Evolutionary conservation across 2,797 vertebrate genomes (phyloP).

Genomic region (Bovichtus variegatus): DNA sequence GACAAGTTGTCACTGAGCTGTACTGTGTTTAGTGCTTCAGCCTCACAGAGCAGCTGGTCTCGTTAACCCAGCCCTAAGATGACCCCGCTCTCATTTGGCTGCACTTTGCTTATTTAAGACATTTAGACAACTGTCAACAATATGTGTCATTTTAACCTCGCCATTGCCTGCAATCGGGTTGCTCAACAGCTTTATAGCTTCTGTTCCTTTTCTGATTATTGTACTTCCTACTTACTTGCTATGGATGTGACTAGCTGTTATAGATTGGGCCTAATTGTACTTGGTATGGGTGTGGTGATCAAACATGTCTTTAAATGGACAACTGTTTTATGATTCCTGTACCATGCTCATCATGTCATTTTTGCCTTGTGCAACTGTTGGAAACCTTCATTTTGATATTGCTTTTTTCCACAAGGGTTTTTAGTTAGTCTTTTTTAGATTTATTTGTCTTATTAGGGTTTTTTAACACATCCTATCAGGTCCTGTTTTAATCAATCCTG

Average conservation of each 20-base stretch:
- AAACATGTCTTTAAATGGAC: background rate
- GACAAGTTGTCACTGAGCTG: too few relatives aligned
- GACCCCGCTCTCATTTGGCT: too few relatives aligned
- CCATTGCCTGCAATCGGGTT: too few relatives aligned
- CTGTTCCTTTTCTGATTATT: background rate
- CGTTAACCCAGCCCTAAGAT: too few relatives aligned
- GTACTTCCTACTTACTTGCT: background rate
- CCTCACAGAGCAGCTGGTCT: background rate
- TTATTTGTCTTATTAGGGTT: background rate
- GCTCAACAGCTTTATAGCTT: background rate
- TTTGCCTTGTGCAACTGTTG: background rate
- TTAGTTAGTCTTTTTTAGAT: background rate
- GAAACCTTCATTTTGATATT: background rate
- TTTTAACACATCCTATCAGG: background rate
- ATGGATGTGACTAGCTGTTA: background rate
- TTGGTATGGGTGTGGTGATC: background rate
- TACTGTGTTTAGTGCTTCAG: background rate
- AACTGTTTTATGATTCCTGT: background rate
- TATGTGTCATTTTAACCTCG: background rate
- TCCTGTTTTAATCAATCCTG: background rate
- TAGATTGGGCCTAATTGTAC: background rate
- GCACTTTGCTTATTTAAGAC: background rate
- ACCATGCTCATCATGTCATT: background rate
- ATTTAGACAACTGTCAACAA: background rate
- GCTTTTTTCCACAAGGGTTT: background rate